These are phyloP conservation scores for Oscheius sp. DNA, from an alignment of 2,888 invertebrate genomes.

Conservation along the genomic window DNA sequence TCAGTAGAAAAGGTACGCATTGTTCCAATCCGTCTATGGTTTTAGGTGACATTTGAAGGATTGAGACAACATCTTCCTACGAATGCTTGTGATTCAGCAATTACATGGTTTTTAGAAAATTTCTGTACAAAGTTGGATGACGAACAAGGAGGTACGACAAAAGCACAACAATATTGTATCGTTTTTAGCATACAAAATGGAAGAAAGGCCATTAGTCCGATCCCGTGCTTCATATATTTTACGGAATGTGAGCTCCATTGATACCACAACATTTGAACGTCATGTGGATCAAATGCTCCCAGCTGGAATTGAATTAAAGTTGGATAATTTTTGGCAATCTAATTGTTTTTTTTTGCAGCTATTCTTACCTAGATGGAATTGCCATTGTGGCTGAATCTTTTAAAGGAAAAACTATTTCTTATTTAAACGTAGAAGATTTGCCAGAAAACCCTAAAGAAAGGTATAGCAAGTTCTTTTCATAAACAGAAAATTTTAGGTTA, in stretches of 20 bases:
- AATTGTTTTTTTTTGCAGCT: constrained; percentile 24
- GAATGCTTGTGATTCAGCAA: constrained; percentile 1
- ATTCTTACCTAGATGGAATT: constrained; percentile 23
- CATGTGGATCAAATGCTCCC: constrained; percentile 39
- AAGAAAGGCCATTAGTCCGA: constrained; percentile 9
- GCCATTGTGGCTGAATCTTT: constrained; percentile 10
- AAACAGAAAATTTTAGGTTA: constrained; percentile 12
- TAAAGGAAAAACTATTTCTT: constrained; percentile 38
- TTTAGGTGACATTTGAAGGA: constrained; percentile 23
- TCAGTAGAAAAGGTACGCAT: constrained; percentile 19
- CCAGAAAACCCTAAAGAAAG: constrained; percentile 44
- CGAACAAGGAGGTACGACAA: not conserved
- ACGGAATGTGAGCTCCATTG: constrained; percentile 24
- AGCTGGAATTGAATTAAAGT: constrained; percentile 39
- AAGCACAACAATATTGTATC: not conserved
- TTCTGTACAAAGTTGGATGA: constrained; percentile 3
- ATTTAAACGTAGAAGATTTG: constrained; percentile 43
- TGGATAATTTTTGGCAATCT: not conserved
- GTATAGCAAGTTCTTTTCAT: not conserved
- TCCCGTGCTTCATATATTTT: constrained; percentile 28
- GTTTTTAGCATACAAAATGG: constrained; percentile 21
- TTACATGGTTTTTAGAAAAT: constrained; percentile 29
- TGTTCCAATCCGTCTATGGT: not conserved
- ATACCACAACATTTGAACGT: constrained; percentile 36
- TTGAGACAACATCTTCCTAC: constrained; percentile 4